Percentiles rank a stretch among this genome's conserved stretches.
Conservation (phyloP, 2,113 vertebrate genomes). For the Elephas maximus region DNA sequence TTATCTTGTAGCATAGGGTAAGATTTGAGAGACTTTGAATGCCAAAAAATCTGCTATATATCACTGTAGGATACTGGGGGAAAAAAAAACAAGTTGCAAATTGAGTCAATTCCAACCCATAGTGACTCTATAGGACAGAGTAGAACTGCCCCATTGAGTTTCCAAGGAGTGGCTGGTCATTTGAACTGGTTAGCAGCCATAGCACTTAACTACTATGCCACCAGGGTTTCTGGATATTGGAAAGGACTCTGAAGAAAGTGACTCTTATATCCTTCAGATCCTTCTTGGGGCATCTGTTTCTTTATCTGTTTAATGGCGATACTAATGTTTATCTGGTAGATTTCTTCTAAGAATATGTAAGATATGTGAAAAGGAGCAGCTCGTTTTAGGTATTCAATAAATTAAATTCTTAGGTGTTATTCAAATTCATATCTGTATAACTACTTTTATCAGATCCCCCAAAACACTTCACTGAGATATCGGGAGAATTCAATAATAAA, state of each 20-base stretch:
- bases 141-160: no score
- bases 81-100: no score
- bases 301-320: not conserved
- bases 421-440: not conserved
- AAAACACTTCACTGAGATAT: constrained; percentile 1
- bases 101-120: no score
- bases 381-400: not conserved
- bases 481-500: not conserved
- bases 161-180: no score
- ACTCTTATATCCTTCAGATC: not conserved
- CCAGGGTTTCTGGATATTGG: not conserved
- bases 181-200: no score
- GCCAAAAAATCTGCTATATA: not conserved
- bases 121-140: no score
- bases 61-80: not conserved
- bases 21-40: not conserved
- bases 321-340: constrained; percentile 21
- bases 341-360: constrained; percentile 2
- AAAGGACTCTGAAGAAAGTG: not conserved
- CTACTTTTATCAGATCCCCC: not conserved
- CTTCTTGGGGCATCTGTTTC: constrained; percentile 15
- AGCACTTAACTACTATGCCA: no score
- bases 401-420: not conserved
- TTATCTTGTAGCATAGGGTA: not conserved
- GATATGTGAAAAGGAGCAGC: not conserved